Evolutionary conservation across 2,888 invertebrate species (phyloP).

Genomic region (Serripes groenlandicus): DNA sequence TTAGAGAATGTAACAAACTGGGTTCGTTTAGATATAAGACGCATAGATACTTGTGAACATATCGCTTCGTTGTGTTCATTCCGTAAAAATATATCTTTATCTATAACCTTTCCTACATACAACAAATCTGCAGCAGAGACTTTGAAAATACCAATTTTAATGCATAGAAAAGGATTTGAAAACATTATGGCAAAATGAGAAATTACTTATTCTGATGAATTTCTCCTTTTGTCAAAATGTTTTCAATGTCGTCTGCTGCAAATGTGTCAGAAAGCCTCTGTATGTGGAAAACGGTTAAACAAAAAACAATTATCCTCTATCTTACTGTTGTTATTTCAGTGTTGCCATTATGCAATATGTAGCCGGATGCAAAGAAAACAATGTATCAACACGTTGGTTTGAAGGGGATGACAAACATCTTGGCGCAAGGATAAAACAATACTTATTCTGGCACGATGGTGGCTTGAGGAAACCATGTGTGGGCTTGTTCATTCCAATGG

Average conservation of each 20-base stretch:
- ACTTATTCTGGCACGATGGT: constrained; percentile 91
- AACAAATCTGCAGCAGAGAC: too few relatives aligned
- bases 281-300: background rate
- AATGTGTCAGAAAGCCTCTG: background rate
- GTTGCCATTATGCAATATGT: constrained; percentile 91
- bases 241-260: background rate
- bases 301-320: too few relatives aligned
- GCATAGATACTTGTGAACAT: too few relatives aligned
- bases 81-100: too few relatives aligned
- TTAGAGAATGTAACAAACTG: too few relatives aligned
- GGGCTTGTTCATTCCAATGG: background rate
- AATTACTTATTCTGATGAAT: background rate
- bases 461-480: constrained; percentile 21
- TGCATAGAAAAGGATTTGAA: background rate
- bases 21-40: too few relatives aligned
- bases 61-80: too few relatives aligned
- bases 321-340: constrained; percentile 87
- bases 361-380: constrained; percentile 87
- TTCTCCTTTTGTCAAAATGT: constrained; percentile 5
- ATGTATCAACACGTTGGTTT: constrained; percentile 89
- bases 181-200: background rate
- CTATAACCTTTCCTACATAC: too few relatives aligned
- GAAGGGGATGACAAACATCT: constrained; percentile 88
- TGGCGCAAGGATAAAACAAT: constrained; percentile 90
- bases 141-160: background rate